A percentile compares a stretch with the other conserved stretches of the same genome.
Conservation (phyloP, 2,113 vertebrate species). For the Microcebus lehilahytsara region DNA sequence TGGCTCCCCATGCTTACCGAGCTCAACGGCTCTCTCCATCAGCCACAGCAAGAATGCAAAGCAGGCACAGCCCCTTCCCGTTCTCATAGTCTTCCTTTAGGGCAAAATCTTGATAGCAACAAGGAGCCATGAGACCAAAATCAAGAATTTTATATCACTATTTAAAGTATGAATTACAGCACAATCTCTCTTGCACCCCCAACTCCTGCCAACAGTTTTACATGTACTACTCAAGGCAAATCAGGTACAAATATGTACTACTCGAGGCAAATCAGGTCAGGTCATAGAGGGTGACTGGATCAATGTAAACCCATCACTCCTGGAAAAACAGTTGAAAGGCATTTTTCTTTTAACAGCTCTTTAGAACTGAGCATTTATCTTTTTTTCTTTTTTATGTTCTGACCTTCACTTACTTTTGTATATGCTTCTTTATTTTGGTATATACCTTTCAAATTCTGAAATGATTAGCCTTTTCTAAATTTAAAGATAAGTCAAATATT, state of each 20-base stretch:
- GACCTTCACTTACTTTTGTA: not conserved
- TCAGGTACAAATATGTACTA: not conserved
- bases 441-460: not conserved
- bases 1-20: not conserved
- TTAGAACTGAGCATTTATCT: not conserved
- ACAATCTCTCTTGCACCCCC: not conserved
- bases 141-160: not conserved
- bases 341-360: not conserved
- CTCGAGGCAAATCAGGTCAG: not conserved
- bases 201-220: not conserved
- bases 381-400: not conserved
- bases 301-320: not conserved
- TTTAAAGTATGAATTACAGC: not conserved
- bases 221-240: not conserved
- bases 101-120: not conserved
- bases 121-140: not conserved
- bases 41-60: not conserved
- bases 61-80: not conserved
- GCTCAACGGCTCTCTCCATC: not conserved
- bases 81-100: not conserved
- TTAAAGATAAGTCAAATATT: not conserved
- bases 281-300: not conserved
- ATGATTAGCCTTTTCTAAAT: not conserved
- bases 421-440: not conserved
- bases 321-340: conserved; percentile 17